Percentiles rank a stretch among this genome's conserved stretches.
Evolutionary conservation across 2,113 vertebrate species (phyloP).

Genomic region (Alces alces): DNA sequence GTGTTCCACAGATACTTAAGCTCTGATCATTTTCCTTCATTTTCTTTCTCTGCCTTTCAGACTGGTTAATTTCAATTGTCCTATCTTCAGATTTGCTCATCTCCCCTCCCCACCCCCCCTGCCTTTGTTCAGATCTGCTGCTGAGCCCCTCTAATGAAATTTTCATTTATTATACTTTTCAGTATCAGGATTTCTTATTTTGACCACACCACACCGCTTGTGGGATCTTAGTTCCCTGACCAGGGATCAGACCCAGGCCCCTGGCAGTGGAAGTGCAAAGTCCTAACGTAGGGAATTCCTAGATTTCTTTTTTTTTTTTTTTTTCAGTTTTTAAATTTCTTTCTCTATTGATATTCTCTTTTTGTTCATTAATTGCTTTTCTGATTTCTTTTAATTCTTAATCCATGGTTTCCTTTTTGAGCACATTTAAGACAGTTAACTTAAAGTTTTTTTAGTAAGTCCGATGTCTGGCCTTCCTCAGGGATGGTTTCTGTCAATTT

Average conservation of each 20-base stretch:
- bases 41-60: not conserved
- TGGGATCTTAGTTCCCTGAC: not conserved
- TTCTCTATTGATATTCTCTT: not conserved
- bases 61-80: not conserved
- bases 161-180: not conserved
- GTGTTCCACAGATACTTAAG: not conserved
- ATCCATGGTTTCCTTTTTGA: not conserved
- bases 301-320: not conserved
- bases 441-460: not conserved
- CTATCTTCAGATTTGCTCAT: not conserved
- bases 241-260: not conserved
- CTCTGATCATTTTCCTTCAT: not conserved
- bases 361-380: not conserved
- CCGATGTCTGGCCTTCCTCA: not conserved
- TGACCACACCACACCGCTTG: not conserved
- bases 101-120: rapidly evolving
- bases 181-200: not conserved
- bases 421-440: not conserved
- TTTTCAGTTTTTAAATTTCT: not conserved
- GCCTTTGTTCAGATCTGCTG: not conserved
- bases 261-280: not conserved
- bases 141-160: not conserved
- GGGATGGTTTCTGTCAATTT: not conserved
- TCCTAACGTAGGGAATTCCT: not conserved
- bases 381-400: not conserved